Evolutionary conservation across 2,888 invertebrate species (phyloP).

Genomic region (Conomelus anceps): DNA sequence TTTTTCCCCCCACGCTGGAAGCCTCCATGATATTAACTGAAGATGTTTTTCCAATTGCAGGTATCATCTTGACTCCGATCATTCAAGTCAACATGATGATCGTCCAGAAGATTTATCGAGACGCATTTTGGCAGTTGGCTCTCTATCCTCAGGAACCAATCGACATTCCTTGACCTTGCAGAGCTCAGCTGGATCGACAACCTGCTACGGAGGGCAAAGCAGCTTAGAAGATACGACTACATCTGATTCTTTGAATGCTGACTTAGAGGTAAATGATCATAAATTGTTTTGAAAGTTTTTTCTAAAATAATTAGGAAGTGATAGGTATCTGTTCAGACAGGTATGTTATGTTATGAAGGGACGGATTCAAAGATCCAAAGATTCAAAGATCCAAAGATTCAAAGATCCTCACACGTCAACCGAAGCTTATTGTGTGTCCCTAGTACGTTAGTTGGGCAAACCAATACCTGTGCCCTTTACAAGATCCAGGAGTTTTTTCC

Average conservation of each 20-base stretch:
- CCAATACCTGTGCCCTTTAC: too few relatives aligned
- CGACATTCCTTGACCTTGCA: slow-evolving; percentile 23
- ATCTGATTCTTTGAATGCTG: slow-evolving; percentile 47
- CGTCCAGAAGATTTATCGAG: slow-evolving; percentile 46
- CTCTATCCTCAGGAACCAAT: slow-evolving; percentile 36
- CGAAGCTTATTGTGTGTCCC: too few relatives aligned
- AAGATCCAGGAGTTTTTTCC: too few relatives aligned
- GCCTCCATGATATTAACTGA: not conserved
- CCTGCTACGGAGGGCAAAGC: slow-evolving; percentile 43
- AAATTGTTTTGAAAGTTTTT: too few relatives aligned
- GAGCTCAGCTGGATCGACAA: slow-evolving; percentile 29
- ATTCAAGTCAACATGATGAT: slow-evolving; percentile 48
- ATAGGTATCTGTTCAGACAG: too few relatives aligned
- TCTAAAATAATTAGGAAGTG: too few relatives aligned
- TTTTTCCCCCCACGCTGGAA: too few relatives aligned
- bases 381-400: too few relatives aligned
- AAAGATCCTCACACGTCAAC: too few relatives aligned
- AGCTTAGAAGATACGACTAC: slow-evolving; percentile 46
- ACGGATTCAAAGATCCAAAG: too few relatives aligned
- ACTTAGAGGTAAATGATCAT: slow-evolving; percentile 46
- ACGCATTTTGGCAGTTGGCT: slow-evolving; percentile 39
- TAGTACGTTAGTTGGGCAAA: too few relatives aligned
- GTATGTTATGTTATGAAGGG: too few relatives aligned
- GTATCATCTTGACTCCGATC: slow-evolving; percentile 48
- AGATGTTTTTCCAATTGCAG: slow-evolving; percentile 21